phyloP scores from a whole-genome alignment of 2,797 vertebrate genomes.

The Microchirus variegatus region DNA sequence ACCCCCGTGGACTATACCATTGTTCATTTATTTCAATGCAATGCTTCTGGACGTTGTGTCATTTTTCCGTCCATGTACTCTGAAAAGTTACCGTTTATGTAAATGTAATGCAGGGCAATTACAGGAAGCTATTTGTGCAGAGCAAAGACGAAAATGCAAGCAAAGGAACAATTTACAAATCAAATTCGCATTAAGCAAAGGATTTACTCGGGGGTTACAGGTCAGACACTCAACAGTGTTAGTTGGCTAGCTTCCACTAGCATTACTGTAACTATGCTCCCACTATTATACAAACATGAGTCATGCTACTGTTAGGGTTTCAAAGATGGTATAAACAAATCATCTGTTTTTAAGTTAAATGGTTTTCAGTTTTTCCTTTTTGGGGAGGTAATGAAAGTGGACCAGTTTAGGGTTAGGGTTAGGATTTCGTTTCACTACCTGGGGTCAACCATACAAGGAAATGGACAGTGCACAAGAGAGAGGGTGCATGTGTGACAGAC shows the following conservation, averaged over 20 bases:
- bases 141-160: constrained; percentile 33
- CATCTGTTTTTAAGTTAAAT: too few relatives aligned
- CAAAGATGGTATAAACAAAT: too few relatives aligned
- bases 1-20: constrained; percentile 12
- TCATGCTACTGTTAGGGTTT: too few relatives aligned
- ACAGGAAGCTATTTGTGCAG: constrained; percentile 20
- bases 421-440: too few relatives aligned
- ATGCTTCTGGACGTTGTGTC: constrained; percentile 24
- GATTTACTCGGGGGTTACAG: constrained; percentile 5
- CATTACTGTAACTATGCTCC: constrained; percentile 25
- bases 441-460: too few relatives aligned
- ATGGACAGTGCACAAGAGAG: too few relatives aligned
- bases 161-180: constrained; percentile 40
- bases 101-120: constrained; percentile 11
- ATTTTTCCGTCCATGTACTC: constrained; percentile 15
- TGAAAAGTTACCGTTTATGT: constrained; percentile 13
- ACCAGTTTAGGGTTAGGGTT: too few relatives aligned
- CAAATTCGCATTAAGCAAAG: constrained; percentile 25
- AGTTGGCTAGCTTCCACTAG: constrained; percentile 2
- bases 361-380: too few relatives aligned
- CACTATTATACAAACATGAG: not conserved
- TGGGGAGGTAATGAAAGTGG: too few relatives aligned
- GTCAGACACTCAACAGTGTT: constrained; percentile 27
- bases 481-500: too few relatives aligned
- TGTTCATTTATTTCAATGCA: constrained; percentile 35